A percentile compares a stretch with the other conserved stretches of the same genome.
phyloP scores from a whole-genome alignment of 2,113 vertebrate species.

The Anthoscopus minutus region DNA sequence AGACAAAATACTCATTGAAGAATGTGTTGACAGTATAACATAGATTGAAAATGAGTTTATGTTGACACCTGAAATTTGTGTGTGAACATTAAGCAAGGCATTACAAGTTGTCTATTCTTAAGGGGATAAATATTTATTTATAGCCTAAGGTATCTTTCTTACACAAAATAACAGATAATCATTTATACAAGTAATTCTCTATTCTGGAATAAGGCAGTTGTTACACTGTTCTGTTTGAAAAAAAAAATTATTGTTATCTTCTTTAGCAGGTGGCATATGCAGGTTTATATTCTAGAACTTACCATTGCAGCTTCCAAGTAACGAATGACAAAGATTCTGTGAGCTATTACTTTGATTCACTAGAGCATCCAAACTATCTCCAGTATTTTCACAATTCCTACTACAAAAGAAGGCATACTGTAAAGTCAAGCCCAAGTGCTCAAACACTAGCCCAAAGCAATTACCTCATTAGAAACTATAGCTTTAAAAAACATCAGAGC shows the following conservation, averaged over 20 bases:
- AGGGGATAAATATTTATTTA: conserved; percentile 67
- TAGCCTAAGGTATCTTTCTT: conserved; percentile 37
- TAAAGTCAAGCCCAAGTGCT: conserved; percentile 44
- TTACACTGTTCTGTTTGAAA: background rate
- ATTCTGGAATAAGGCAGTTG: conserved; percentile 5
- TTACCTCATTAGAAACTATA: background rate
- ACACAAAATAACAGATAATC: conserved; percentile 37
- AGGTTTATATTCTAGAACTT: conserved; percentile 27
- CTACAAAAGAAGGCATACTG: conserved; percentile 27
- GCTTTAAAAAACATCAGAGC: background rate
- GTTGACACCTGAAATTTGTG: background rate
- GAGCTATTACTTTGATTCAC: background rate
- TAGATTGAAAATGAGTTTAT: background rate
- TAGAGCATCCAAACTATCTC: background rate
- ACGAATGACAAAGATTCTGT: background rate
- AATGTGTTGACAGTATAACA: background rate
- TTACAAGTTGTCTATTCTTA: conserved; percentile 6
- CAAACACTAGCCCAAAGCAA: conserved; percentile 33
- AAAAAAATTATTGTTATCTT: background rate
- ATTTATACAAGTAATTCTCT: conserved; percentile 47
- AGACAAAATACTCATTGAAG: background rate
- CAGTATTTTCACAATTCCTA: background rate
- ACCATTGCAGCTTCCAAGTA: conserved; percentile 1
- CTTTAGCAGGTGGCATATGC: background rate
- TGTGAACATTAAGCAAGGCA: conserved; percentile 11